Base-by-base conservation (phyloP, 1,140 invertebrate genomes). In the Apis dorsata region DNA sequence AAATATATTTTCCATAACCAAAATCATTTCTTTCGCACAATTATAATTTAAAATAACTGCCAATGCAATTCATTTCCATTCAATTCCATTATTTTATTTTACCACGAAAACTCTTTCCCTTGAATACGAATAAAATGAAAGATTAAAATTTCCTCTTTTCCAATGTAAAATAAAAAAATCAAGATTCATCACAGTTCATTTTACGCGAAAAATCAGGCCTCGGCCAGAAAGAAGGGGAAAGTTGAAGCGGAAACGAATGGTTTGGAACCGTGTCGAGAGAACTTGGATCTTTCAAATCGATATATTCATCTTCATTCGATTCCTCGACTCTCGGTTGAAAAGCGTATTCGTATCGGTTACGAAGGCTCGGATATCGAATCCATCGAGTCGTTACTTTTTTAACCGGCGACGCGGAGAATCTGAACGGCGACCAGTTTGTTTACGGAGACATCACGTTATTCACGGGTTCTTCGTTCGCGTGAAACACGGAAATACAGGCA, bases 341-440 rank as follows among this genome's bases (percentile, higher is more conserved):
- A 21, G 24, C 49, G 9, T 51, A 73, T 80, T 73, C 55, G 49
- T 63, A 80, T 80, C 69, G 59, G 49, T 63, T 80, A 63, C 49
- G n/a, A 62, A 24, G 17, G n/a, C 12, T 0, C 21, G 11, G 66
- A 7, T 12, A 15, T 5, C 60, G 15, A 12, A 21, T 63, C 13
- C 34, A 5, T 11, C 21, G 10, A 21, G 55, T 34, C 62, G 12
- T 66, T 53, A n/a, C 34, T 69, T 69, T 34, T 57, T 78, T 70
- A 44, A 44, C 21, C 13, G 53, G 15, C 28, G 21, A 51, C n/a
- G 11, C 63, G 51, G 11, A n/a, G 21, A 9, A 57, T 68, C 53
- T 57, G 15, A 10, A 12, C 9, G 28, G 19, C 19, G 21, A 5
- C 34, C 1, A 15, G 21, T 21, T 60, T 24, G 59, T 74, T 60